Evolutionary conservation across 2,113 vertebrate genomes (phyloP).

Genomic region (Azemiops feae): DNA sequence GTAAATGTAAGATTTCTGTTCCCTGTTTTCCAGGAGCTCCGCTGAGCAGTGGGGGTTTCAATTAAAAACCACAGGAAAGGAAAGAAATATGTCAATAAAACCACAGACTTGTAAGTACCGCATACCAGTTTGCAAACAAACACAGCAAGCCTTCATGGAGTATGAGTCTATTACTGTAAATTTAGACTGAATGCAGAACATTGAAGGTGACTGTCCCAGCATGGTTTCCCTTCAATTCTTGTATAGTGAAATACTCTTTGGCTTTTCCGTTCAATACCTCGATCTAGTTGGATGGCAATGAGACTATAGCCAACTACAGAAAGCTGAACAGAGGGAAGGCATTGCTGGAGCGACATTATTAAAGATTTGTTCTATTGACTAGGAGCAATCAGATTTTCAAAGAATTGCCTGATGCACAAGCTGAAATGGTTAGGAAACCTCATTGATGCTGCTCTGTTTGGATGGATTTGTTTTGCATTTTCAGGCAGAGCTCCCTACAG

Average conservation of each 20-base stretch:
- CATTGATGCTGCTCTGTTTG: not conserved
- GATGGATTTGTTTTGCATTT: not conserved
- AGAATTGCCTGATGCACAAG: conserved; percentile 35
- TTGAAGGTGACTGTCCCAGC: conserved; percentile 73
- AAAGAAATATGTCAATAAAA: conserved; percentile 82
- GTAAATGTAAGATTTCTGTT: conserved; percentile 72
- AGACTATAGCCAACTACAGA: conserved; percentile 41
- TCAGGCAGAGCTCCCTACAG: not conserved
- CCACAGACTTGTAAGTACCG: conserved; percentile 80
- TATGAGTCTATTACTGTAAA: conserved; percentile 74
- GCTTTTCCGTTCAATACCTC: conserved; percentile 43
- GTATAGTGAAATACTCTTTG: conserved; percentile 49
- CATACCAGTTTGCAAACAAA: conserved; percentile 82
- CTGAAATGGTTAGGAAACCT: not conserved
- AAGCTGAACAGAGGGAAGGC: conserved; percentile 31
- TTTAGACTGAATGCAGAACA: conserved; percentile 68
- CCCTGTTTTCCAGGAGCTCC: conserved; percentile 68
- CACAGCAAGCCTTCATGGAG: conserved; percentile 75
- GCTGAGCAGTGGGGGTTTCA: conserved; percentile 79
- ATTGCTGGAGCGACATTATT: conserved; percentile 45
- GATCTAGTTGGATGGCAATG: conserved; percentile 38
- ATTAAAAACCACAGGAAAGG: conserved; percentile 83
- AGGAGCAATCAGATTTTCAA: conserved; percentile 39
- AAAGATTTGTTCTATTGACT: conserved; percentile 43
- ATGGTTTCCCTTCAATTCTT: conserved; percentile 60